These are phyloP conservation scores for Pentamera pediparva DNA, from an alignment of 53 echinoderm and acorn worm genomes.

Conservation along the genomic window DNA sequence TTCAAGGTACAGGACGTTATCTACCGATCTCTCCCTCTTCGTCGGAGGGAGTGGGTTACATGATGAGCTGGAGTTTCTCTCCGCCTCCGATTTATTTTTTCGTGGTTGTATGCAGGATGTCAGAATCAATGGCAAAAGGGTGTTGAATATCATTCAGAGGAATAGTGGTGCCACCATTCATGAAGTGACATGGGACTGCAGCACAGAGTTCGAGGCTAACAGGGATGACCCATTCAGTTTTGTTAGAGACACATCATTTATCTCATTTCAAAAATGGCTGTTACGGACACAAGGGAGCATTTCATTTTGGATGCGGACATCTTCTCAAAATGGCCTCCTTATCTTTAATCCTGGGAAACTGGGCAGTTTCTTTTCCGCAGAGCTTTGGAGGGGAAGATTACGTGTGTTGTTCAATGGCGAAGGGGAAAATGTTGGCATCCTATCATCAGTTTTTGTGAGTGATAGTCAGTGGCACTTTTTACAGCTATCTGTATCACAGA, in stretches of 20 bases:
- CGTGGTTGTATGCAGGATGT: constrained; percentile 83
- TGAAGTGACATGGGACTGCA: constrained; percentile 81
- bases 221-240: constrained; percentile 85
- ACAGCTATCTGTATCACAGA: constrained; percentile 49
- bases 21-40: constrained; percentile 47
- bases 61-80: constrained; percentile 48
- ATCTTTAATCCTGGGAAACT: constrained; percentile 61
- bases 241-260: constrained; percentile 74
- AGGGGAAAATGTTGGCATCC: constrained; percentile 41
- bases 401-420: constrained; percentile 62
- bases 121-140: constrained; percentile 61
- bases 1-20: constrained; percentile 16
- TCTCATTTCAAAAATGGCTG: constrained; percentile 78
- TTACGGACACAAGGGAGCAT: constrained; percentile 67
- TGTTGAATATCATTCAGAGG: constrained; percentile 52
- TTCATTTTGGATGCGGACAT: constrained; percentile 81
- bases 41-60: constrained; percentile 49
- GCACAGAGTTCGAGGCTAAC: constrained; percentile 75
- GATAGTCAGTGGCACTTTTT: constrained; percentile 86
- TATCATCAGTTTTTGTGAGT: constrained; percentile 41
- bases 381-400: constrained; percentile 59
- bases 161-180: constrained; percentile 39
- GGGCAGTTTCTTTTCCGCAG: constrained; percentile 63
- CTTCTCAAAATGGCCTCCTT: constrained; percentile 58
- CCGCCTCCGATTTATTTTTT: constrained; percentile 62